These are phyloP conservation scores for Halcyon senegalensis DNA, from an alignment of 2,113 vertebrate genomes.

Conservation along the genomic window DNA sequence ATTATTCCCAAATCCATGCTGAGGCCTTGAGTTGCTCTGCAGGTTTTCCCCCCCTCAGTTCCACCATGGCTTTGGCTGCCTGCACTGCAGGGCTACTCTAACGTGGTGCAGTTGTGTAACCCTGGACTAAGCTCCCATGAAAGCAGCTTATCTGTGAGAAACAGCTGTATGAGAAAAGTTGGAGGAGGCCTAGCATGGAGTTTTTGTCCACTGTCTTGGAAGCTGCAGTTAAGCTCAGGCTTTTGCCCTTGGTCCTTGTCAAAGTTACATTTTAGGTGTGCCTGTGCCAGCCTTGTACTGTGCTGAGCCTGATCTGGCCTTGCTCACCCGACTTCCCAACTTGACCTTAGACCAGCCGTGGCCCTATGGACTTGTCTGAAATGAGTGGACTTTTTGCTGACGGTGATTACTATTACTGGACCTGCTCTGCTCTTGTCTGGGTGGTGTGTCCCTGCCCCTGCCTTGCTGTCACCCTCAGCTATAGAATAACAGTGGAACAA, in stretches of 20 bases:
- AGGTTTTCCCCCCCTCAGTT: not conserved
- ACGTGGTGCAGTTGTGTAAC: not conserved
- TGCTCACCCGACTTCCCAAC: not conserved
- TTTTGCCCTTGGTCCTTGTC: not conserved
- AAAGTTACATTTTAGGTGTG: not conserved
- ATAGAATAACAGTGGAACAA: not conserved
- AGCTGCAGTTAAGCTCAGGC: not conserved
- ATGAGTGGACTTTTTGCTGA: not conserved
- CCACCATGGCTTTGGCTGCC: not conserved
- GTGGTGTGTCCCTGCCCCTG: not conserved
- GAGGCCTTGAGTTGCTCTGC: not conserved
- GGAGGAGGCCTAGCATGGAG: not conserved
- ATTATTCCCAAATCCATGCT: not conserved
- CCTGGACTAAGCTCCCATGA: not conserved
- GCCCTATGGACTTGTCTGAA: not conserved
- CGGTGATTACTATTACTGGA: rapidly evolving
- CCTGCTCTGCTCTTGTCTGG: not conserved
- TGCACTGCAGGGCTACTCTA: not conserved
- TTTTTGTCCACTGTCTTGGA: not conserved
- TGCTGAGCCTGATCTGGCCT: not conserved
- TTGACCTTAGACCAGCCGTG: not conserved
- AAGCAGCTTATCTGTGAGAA: not conserved
- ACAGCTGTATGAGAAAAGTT: not conserved
- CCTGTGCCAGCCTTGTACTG: not conserved
- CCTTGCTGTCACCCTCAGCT: not conserved